Evolutionary conservation across 2,113 vertebrate genomes (phyloP), one percentile per base, ranked within the genome.

Genomic region (Eubucco bourcierii): DNA sequence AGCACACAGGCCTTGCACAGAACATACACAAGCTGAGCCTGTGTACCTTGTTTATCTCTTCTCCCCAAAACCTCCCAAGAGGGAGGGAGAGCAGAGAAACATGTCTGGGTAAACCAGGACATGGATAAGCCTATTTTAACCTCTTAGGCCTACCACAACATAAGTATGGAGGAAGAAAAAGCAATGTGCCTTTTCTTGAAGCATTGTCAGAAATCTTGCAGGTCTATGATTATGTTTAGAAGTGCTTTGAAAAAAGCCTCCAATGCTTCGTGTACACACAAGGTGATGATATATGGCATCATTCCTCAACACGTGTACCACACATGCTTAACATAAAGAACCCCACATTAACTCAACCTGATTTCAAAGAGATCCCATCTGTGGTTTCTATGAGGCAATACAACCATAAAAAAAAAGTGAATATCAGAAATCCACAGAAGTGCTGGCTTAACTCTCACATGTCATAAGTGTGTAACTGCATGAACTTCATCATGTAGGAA

Each of bases 251-350:
- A 94, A 93, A 93, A 94, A 81, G 24, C 37, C 37, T 91, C 92
- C 29, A 47, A 0, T 89, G 83, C 94, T 97, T 96, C 95, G 74
- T 94, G 87, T 94, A 85, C 80, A 83, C 95, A 78, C 93, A 91
- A 96, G 83, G 93, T 92, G 93, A 94, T 96, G 94, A 97, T 94
- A 92, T 95, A 83, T 78, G 88, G 92, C 88, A 84, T 95, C 96
- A 94, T 96, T 96, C 92, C 84, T 81, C 70, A 95, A 83, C 90
- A 97, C 94, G 25, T 97, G 95, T 96, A 93, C 74, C 87, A 89
- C 95, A 96, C 61, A 37, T 96, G 96, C 97, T 97, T 93, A 96
- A 84, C 53, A 44, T 88, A 56, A 20, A 63, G 37, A 70, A n/a
- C 31, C 28, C 23, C 37, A 17, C 73, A 90, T 80, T 94, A 88